These are phyloP conservation scores for Hypselothyrea guttata DNA, from an alignment of 2,888 invertebrate genomes.

Conservation along the genomic window DNA sequence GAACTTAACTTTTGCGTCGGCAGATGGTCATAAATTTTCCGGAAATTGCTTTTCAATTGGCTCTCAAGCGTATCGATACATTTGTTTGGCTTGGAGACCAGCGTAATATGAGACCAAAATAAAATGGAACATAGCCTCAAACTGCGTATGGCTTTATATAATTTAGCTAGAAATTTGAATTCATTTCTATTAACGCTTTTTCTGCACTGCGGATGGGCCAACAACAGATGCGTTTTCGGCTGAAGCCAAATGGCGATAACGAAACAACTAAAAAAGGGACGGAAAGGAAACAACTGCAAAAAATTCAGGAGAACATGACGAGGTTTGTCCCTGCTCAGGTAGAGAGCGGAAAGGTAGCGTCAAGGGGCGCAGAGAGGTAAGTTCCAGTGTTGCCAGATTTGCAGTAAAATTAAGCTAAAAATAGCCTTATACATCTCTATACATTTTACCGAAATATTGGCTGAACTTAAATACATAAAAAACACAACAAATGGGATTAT, in stretches of 20 bases:
- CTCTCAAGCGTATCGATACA: constrained; percentile 24
- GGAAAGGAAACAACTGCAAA: constrained; percentile 33
- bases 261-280: constrained; percentile 22
- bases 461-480: no score
- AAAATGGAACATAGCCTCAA: constrained; percentile 1
- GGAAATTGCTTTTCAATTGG: constrained; percentile 50
- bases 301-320: constrained; percentile 55
- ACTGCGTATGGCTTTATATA: not conserved
- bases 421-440: no score
- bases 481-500: no score
- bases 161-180: not conserved
- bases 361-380: constrained; percentile 13
- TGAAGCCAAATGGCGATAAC: constrained; percentile 35
- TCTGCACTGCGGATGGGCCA: constrained; percentile 38
- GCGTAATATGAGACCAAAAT: not conserved
- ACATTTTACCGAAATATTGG: no score
- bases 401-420: no score
- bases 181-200: constrained; percentile 8
- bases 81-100: constrained; percentile 5
- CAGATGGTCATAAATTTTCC: constrained; percentile 43
- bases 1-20: constrained; percentile 5
- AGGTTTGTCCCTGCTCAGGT: constrained; percentile 47
- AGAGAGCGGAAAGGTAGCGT: constrained; percentile 2
- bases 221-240: constrained; percentile 44
- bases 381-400: no score